Percentiles rank a stretch among this genome's conserved stretches.
These are phyloP conservation scores for Rhombomys opimus DNA, from an alignment of 2,113 vertebrate genomes.

Conservation along the genomic window DNA sequence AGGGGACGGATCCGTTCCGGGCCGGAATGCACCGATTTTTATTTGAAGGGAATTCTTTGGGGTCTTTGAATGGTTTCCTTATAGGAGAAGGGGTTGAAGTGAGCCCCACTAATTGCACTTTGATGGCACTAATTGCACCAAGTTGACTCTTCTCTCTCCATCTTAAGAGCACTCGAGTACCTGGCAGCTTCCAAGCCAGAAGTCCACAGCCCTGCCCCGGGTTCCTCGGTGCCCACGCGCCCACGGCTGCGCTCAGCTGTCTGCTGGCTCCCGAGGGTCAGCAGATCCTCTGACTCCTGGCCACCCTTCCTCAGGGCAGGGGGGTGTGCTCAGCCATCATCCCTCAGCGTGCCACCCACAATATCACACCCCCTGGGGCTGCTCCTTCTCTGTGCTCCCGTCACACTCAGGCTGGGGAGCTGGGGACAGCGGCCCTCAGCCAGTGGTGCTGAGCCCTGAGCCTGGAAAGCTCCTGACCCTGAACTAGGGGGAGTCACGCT, in stretches of 20 bases:
- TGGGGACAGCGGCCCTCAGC: neutral
- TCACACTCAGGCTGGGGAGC: neutral
- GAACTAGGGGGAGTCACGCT: neutral
- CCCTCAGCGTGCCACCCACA: rapidly evolving
- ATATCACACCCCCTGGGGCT: neutral
- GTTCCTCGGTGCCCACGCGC: neutral
- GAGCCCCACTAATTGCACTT: neutral
- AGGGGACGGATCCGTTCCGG: neutral
- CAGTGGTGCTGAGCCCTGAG: neutral
- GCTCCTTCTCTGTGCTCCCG: too few species aligned
- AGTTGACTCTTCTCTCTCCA: neutral
- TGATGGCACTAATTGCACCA: too few species aligned
- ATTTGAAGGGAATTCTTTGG: neutral
- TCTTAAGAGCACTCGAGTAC: neutral
- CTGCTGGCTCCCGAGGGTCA: neutral
- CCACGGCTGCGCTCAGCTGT: too few species aligned
- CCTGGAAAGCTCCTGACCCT: neutral
- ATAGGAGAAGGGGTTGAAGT: neutral
- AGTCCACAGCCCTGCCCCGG: neutral
- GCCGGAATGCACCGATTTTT: neutral
- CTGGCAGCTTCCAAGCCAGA: neutral
- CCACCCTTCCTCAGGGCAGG: too few species aligned
- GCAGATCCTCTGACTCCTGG: neutral
- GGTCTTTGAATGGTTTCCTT: neutral
- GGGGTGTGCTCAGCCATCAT: rapidly evolving